These are phyloP conservation scores for Melipona quadrifasciata DNA, from an alignment of 1,140 invertebrate species.

Conservation along the genomic window DNA sequence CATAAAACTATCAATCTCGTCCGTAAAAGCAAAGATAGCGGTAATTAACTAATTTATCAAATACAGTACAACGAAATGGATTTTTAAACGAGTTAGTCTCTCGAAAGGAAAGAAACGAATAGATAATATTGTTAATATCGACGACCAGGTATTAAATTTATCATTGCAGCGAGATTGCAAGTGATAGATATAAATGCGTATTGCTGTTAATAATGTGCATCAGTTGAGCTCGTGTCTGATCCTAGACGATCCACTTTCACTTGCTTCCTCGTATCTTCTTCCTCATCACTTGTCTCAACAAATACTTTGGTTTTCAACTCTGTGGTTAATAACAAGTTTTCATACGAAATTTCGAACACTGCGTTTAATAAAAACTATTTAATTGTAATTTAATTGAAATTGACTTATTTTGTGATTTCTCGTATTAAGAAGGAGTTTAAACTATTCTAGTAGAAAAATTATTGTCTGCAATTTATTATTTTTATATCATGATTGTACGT, in stretches of 20 bases:
- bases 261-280: background rate
- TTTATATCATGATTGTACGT: too few species aligned
- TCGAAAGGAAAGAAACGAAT: background rate
- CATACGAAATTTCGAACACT: background rate
- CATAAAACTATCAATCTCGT: background rate
- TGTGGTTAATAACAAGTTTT: too few species aligned
- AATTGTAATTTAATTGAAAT: background rate
- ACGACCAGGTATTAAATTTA: background rate
- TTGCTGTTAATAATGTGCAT: background rate
- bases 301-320: background rate
- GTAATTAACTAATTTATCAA: background rate
- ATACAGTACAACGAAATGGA: background rate
- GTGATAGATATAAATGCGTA: background rate
- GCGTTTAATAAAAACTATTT: background rate
- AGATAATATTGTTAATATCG: background rate
- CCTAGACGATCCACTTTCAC: background rate
- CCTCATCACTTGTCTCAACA: background rate
- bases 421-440: background rate
- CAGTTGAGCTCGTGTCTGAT: background rate
- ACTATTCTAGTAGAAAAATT: background rate
- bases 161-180: background rate
- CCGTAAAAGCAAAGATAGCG: too few species aligned
- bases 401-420: background rate
- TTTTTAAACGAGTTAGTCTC: background rate
- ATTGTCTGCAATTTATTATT: background rate